Conservation (phyloP, 2,113 vertebrate species). For the Paradoxurus hermaphroditus region DNA sequence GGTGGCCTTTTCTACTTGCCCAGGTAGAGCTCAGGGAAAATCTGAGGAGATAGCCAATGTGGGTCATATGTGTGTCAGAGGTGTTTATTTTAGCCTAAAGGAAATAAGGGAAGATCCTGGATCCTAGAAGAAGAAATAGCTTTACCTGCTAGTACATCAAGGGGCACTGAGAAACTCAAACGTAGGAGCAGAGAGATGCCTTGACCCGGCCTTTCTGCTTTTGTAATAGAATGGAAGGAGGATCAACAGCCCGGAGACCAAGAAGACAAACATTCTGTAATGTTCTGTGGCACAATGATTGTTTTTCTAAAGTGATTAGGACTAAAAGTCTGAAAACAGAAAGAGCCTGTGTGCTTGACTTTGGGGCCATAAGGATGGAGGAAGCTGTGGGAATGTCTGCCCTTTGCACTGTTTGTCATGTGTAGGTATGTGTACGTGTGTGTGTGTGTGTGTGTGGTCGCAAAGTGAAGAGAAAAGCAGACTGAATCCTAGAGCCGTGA, state of each 20-base stretch:
- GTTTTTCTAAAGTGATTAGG: not conserved
- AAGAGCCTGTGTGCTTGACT: not conserved
- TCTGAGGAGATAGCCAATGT: not conserved
- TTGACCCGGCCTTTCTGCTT: not conserved
- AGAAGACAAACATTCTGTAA: not conserved
- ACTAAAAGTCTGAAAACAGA: slow-evolving; percentile 5
- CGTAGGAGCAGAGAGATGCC: not conserved
- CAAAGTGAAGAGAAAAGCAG: not conserved
- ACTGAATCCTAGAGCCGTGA: not conserved
- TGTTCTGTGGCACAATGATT: not conserved
- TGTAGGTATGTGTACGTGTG: too few species aligned
- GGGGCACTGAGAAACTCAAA: not conserved
- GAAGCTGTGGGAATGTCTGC: not conserved
- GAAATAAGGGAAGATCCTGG: not conserved
- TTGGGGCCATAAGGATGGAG: not conserved
- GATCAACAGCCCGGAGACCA: not conserved
- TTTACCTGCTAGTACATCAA: not conserved
- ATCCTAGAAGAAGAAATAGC: not conserved
- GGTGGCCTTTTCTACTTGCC: not conserved
- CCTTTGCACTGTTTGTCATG: not conserved
- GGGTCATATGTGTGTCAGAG: not conserved
- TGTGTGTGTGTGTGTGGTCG: not conserved
- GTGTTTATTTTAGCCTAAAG: not conserved
- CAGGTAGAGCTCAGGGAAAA: not conserved
- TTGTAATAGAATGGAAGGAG: not conserved